Evolutionary conservation across 2,888 invertebrate species (phyloP), one percentile per base, ranked within the genome.

Genomic region (Tinea trinotella): DNA sequence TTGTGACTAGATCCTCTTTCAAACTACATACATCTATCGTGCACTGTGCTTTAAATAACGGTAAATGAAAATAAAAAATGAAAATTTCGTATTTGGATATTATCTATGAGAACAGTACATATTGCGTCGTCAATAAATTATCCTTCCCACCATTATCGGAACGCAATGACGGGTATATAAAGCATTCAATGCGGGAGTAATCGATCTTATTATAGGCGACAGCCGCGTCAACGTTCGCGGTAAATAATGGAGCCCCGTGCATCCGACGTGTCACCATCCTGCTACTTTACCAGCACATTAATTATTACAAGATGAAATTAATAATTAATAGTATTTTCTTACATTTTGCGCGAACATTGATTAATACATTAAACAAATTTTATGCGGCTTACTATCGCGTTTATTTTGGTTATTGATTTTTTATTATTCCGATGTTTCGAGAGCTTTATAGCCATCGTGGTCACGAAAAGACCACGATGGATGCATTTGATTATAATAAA

Each of bases 111-210:
- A n/a, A n/a, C n/a, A n/a, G n/a, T n/a, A 15, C 13, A 40, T 40
- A 40, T 40, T 40, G 40, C 40, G 40, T 15, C 13, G 13, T 13
- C 40, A 40, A 40, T 40, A 40, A 40, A 40, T 40, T 13, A 40
- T 40, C 40, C 13, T 30, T 15, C 40, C 12, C 13, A 13, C 40
- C 40, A 40, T 40, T 40, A 40, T 40, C 40, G 40, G 15, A 7
- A 40, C 40, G 46, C 24, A 19, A 50, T 48, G 48, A 48, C 50
- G 24, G 50, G 24, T 13, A 15, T 24, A 50, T 50, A 50, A 15
- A 50, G 50, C 50, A 19, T 9, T 50, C 24, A 50, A 50, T 50
- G 50, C 50, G 50, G 24, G 50, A 50, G 50, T 50, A 50, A 50
- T 50, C 50, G 24, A 50, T 50, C 50, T 50, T 50, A 50, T 50